Conservation (phyloP, 1,140 invertebrate species). For the Galleria mellonella region DNA sequence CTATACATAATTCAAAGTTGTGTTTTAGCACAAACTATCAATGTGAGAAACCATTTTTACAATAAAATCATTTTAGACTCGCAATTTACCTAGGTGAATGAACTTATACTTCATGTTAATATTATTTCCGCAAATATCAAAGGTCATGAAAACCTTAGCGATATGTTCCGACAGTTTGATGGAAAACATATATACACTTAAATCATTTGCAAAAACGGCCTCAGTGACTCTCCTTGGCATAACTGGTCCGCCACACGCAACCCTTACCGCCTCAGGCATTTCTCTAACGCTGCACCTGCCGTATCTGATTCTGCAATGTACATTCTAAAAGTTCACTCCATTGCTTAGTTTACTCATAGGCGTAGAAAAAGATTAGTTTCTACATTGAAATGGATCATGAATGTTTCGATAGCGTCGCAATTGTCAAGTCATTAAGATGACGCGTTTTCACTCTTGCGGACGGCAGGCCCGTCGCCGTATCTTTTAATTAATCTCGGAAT, state of each 20-base stretch:
- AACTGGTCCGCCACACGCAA: constrained; percentile 63
- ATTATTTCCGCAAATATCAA: neutral
- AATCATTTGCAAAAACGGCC: constrained; percentile 52
- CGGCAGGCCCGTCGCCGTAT: constrained; percentile 43
- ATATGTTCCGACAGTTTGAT: constrained; percentile 27
- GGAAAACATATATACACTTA: constrained; percentile 30
- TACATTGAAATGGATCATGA: constrained; percentile 12
- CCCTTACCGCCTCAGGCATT: constrained; percentile 44
- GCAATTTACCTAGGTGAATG: too few species aligned
- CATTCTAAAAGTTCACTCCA: constrained; percentile 16
- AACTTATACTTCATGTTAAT: neutral
- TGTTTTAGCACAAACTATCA: constrained; percentile 31
- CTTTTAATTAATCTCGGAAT: constrained; percentile 73
- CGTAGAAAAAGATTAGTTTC: neutral
- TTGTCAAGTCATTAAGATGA: constrained; percentile 39
- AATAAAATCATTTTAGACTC: too few species aligned
- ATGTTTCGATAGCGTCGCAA: constrained; percentile 19
- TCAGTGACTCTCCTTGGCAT: constrained; percentile 44
- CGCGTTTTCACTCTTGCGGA: constrained; percentile 60
- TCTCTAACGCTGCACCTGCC: constrained; percentile 56
- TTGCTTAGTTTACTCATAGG: constrained; percentile 13
- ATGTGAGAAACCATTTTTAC: too few species aligned
- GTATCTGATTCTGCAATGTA: constrained; percentile 16
- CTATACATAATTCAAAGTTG: constrained; percentile 53
- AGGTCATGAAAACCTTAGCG: neutral